phyloP scores from a whole-genome alignment of 2,797 vertebrate species.

The Discoglossus pictus region DNA sequence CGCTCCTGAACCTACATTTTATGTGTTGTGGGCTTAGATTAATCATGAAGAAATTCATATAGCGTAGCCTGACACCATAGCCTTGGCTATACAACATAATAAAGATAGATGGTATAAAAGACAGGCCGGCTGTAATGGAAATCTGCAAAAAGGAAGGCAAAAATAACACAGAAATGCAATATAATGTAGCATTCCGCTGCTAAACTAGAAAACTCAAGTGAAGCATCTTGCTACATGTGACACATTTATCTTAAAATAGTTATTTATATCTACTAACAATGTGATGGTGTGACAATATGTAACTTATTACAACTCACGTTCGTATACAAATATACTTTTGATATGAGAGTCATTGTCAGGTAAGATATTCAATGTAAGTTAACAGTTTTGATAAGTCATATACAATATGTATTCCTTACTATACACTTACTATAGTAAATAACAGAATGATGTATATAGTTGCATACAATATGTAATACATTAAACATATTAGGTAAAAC shows the following conservation, averaged over 20 bases:
- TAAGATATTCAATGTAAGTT: background rate
- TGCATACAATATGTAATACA: background rate
- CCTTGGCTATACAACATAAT: slow-evolving; percentile 38
- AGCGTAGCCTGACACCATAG: slow-evolving; percentile 30
- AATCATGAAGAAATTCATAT: slow-evolving; percentile 40
- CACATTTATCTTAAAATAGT: slow-evolving; percentile 6
- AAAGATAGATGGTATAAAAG: slow-evolving; percentile 36
- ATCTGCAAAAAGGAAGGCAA: slow-evolving; percentile 5
- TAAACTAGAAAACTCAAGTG: background rate
- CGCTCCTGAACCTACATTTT: slow-evolving; percentile 11
- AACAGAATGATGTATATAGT: too few relatives aligned
- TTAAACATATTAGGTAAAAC: background rate
- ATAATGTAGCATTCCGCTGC: background rate
- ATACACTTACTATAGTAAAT: too few relatives aligned
- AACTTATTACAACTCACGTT: slow-evolving; percentile 5
- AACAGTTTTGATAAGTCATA: background rate
- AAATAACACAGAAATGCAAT: slow-evolving; percentile 30
- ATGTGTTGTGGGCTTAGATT: slow-evolving; percentile 23
- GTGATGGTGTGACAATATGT: slow-evolving; percentile 7
- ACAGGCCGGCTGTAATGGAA: slow-evolving; percentile 17
- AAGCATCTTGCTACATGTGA: background rate
- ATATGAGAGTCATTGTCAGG: slow-evolving; percentile 1
- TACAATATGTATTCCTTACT: background rate
- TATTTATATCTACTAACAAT: slow-evolving; percentile 29
- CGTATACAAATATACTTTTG: slow-evolving; percentile 6